Conservation (phyloP, 2,888 invertebrate genomes). For the Ischnura elegans region DNA sequence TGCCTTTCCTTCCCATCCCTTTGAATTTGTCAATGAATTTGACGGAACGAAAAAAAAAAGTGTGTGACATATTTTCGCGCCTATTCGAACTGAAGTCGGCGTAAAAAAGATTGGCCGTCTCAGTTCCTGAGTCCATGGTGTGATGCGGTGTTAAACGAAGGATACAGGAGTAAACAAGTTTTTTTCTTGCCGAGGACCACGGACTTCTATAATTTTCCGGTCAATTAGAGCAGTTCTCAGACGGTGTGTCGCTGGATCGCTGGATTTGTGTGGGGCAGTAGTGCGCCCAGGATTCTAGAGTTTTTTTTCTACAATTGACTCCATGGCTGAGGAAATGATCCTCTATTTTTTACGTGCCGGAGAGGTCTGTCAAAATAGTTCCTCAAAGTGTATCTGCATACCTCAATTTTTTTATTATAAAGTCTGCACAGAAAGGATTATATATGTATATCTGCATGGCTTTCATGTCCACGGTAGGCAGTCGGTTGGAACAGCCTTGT, state of each 20-base stretch:
- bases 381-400: neutral
- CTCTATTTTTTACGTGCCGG: neutral
- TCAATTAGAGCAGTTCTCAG: conserved; percentile 31
- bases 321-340: neutral
- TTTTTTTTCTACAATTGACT: neutral
- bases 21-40: neutral
- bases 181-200: neutral
- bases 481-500: too few relatives aligned
- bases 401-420: too few relatives aligned
- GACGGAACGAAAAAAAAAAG: neutral
- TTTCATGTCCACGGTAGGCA: too few relatives aligned
- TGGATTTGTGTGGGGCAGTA: neutral
- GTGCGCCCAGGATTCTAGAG: neutral
- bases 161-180: neutral
- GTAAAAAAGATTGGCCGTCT: neutral
- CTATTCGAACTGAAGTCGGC: neutral
- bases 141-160: neutral
- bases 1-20: neutral
- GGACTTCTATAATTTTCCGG: conserved; percentile 8
- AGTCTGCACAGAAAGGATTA: too few relatives aligned
- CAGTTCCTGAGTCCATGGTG: too few relatives aligned
- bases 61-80: neutral
- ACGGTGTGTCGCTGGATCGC: neutral
- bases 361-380: neutral
- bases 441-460: too few relatives aligned